Conservation (phyloP, 2,888 invertebrate species). For the Polymixis lichenea region DNA sequence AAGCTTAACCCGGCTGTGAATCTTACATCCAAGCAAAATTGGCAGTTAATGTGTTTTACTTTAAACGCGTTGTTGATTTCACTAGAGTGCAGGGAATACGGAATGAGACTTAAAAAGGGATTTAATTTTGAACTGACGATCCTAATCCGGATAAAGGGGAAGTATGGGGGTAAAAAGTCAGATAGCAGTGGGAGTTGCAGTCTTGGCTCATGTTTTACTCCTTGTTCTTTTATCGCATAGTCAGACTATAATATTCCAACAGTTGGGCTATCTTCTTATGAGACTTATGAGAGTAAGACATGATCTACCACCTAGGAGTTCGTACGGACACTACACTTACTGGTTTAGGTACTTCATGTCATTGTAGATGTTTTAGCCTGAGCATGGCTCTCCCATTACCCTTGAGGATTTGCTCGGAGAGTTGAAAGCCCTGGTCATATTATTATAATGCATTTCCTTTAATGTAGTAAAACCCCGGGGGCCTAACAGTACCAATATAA, state of each 20-base stretch:
- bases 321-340: neutral
- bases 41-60: constrained; percentile 77
- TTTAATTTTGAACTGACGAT: constrained; percentile 49
- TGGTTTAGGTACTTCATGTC: neutral
- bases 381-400: no score
- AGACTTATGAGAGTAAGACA: neutral
- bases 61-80: constrained; percentile 71
- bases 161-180: constrained; percentile 7
- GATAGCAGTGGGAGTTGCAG: constrained; percentile 4
- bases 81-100: constrained; percentile 60
- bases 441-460: neutral
- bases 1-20: constrained; percentile 82
- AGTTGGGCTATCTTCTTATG: neutral
- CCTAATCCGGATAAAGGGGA: constrained; percentile 25
- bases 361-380: neutral
- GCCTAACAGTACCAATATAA: neutral
- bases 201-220: constrained; percentile 5
- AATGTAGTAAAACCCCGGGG: neutral
- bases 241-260: neutral
- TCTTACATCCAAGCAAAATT: constrained; percentile 80
- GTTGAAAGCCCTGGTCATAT: neutral
- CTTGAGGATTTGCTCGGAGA: neutral
- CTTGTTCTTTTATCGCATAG: neutral
- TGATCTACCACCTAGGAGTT: neutral
- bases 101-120: constrained; percentile 56